Evolutionary conservation across 2,797 vertebrate species (phyloP).

Genomic region (Silurus aristotelis): DNA sequence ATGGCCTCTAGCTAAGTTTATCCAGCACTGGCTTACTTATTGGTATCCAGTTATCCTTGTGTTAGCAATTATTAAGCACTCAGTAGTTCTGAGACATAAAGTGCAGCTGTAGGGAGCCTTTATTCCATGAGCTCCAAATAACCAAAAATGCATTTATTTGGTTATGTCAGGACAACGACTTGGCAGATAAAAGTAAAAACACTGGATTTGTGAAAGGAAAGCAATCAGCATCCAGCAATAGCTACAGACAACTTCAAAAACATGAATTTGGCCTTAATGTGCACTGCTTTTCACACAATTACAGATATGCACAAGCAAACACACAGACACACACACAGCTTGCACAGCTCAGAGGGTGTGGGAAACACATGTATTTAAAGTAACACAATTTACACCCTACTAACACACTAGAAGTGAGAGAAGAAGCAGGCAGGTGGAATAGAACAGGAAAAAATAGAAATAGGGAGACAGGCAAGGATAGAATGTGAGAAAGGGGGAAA

Average conservation of each 20-base stretch:
- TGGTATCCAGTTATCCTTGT: constrained; percentile 50
- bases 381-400: constrained; percentile 73
- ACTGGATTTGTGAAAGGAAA: constrained; percentile 19
- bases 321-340: neutral
- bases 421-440: constrained; percentile 28
- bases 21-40: constrained; percentile 45
- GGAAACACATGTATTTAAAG: constrained; percentile 76
- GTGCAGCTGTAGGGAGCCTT: constrained; percentile 42
- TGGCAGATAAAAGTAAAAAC: constrained; percentile 33
- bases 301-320: neutral
- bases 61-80: constrained; percentile 55
- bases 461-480: constrained; percentile 26
- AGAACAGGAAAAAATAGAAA: constrained; percentile 41
- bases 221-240: neutral
- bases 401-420: constrained; percentile 38
- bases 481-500: constrained; percentile 45
- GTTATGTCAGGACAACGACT: constrained; percentile 49
- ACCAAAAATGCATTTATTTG: constrained; percentile 48
- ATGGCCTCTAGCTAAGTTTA: constrained; percentile 43
- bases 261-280: constrained; percentile 10
- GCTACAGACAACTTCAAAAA: constrained; percentile 8
- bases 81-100: constrained; percentile 46
- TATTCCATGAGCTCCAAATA: constrained; percentile 47
- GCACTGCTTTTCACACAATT: constrained; percentile 4
- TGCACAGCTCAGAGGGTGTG: constrained; percentile 56